Evolutionary conservation across 1,140 invertebrate genomes (phyloP), one percentile per base, ranked within the genome.

Genomic region (Matsumurasca onukii): DNA sequence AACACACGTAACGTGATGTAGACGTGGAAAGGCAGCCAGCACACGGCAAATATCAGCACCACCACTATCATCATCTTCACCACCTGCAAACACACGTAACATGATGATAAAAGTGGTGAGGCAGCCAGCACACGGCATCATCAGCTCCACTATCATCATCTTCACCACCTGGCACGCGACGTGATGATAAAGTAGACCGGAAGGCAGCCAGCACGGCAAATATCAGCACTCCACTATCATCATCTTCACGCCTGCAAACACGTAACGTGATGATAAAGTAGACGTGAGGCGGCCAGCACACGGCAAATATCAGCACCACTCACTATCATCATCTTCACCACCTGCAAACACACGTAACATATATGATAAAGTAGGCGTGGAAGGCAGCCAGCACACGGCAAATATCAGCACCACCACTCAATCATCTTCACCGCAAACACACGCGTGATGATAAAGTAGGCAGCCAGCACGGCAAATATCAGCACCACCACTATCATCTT

Each of bases 401-500:
- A 95, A 95, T 78, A 93, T 93, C 27, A 87, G 81, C 49, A 94
- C 91, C 1, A 94, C 91, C 17, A 92, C 89, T 49, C 94, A 89
- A 95, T 92, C 92, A 94, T 94, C 79, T 95, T 95, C n/a, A 96
- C 94, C 20, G 95, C 92, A 93, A 95, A 82, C 62, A 84, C 3
- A 52, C 9, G 22, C 3, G 3, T 5, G 17, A 17, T n/a, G n/a
- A n/a, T n/a, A 97, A 96, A 76, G 93, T 95, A 0, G 94, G 94
- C 52, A 96, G 82, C 95, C 95, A 98, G 79, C 94, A 97, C 34
- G 5, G 17, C 34, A 39, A 39, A 17, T 39, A 17, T n/a, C n/a
- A n/a, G n/a, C 34, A 39, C 34, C 5, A 39, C 17, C 5, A 39
- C 5, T 49, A 94, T 9, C 34, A 5, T 39, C 34, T 39, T 39